phyloP scores from a whole-genome alignment of 2,113 vertebrate species.

The Okapia johnstoni region DNA sequence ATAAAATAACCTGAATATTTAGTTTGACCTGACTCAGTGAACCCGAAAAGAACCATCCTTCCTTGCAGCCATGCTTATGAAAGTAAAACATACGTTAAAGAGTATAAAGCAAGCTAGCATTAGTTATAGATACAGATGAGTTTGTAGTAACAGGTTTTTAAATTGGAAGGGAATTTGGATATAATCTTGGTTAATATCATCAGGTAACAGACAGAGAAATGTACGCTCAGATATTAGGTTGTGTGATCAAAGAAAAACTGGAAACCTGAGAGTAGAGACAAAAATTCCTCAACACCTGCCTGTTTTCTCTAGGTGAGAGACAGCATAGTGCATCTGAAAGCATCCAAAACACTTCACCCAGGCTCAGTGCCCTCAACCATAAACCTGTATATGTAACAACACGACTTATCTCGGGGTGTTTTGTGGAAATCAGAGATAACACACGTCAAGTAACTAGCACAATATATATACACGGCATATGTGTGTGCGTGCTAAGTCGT shows the following conservation, averaged over 20 bases:
- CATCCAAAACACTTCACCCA: neutral
- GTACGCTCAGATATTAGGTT: neutral
- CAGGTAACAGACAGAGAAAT: neutral
- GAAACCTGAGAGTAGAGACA: neutral
- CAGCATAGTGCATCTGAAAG: neutral
- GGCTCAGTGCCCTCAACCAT: neutral
- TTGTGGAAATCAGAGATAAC: neutral
- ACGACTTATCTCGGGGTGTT: neutral
- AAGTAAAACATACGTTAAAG: neutral
- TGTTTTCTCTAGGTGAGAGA: neutral
- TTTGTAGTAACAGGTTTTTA: neutral
- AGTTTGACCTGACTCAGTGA: neutral
- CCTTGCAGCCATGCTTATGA: neutral
- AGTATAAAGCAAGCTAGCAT: neutral
- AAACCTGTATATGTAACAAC: neutral
- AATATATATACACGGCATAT: neutral
- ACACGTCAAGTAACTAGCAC: neutral
- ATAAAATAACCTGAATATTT: slow-evolving; percentile 26
- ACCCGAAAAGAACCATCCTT: neutral
- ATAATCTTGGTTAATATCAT: neutral
- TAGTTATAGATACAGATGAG: neutral
- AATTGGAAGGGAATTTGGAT: neutral
- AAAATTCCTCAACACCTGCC: neutral
- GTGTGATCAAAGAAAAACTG: neutral
- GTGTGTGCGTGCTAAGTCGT: neutral